Evolutionary conservation across 2,888 invertebrate species (phyloP).

Genomic region (Shargacucullia verbasci): DNA sequence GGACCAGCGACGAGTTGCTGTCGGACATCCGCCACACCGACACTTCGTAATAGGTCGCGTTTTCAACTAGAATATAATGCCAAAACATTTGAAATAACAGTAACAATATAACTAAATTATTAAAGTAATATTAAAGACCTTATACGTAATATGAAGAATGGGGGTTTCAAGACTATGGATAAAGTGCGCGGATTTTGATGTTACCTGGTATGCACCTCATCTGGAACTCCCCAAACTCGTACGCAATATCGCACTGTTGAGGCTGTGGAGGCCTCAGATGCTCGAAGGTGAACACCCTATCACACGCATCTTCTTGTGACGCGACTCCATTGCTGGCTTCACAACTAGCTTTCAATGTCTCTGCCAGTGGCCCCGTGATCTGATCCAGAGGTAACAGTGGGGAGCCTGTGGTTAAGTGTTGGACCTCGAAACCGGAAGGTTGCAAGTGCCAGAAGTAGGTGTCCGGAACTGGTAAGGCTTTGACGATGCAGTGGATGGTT

Average conservation of each 20-base stretch:
- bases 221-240: conserved; percentile 81
- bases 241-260: conserved; percentile 81
- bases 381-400: conserved; percentile 76
- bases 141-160: no score
- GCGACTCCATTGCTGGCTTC: conserved; percentile 83
- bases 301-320: conserved; percentile 78
- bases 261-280: conserved; percentile 80
- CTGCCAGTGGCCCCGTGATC: conserved; percentile 77
- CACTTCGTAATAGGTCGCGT: conserved; percentile 85
- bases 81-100: no score
- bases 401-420: conserved; percentile 82
- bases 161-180: no score
- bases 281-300: conserved; percentile 75
- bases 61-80: conserved; percentile 83
- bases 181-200: no score
- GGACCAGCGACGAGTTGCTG: conserved; percentile 77
- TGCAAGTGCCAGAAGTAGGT: conserved; percentile 84
- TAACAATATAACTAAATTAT: no score
- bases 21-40: conserved; percentile 84
- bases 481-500: conserved; percentile 77
- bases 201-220: conserved; percentile 84
- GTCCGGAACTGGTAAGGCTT: conserved; percentile 76
- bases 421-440: conserved; percentile 74
- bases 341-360: conserved; percentile 73
- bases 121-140: no score